phyloP scores from a whole-genome alignment of 1,140 invertebrate genomes.

The Euura lappo region DNA sequence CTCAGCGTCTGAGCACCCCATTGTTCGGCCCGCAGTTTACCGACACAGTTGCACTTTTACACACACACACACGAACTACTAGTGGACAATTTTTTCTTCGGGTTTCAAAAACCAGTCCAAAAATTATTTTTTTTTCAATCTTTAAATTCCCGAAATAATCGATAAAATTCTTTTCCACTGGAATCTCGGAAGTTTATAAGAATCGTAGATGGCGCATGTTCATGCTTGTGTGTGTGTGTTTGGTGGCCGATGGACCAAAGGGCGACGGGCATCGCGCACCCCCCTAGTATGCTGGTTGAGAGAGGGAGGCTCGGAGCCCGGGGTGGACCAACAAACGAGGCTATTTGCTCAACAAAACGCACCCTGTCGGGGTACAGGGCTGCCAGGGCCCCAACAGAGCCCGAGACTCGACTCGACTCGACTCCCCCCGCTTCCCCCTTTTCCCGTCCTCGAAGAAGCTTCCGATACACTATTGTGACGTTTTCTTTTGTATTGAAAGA shows the following conservation, averaged over 20 bases:
- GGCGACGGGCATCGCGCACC: not conserved
- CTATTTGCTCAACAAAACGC: conserved; percentile 42
- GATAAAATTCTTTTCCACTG: too few relatives aligned
- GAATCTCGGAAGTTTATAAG: too few relatives aligned
- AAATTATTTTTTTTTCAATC: too few relatives aligned
- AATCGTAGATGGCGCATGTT: too few relatives aligned
- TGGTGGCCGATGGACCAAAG: too few relatives aligned
- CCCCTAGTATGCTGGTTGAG: not conserved
- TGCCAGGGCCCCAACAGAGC: not conserved
- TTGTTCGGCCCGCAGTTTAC: not conserved
- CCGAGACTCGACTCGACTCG: not conserved
- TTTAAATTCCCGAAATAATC: too few relatives aligned
- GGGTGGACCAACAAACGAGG: conserved; percentile 41
- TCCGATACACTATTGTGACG: too few relatives aligned
- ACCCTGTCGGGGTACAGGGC: not conserved
- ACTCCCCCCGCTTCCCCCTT: too few relatives aligned
- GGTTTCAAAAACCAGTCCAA: not conserved
- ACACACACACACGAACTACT: not conserved
- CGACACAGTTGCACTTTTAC: not conserved
- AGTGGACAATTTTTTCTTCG: conserved; percentile 10
- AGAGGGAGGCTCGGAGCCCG: conserved; percentile 7
- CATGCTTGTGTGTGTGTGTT: too few relatives aligned
- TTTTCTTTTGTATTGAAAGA: too few relatives aligned
- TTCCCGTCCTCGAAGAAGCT: too few relatives aligned
- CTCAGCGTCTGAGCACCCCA: conserved; percentile 17